Evolutionary conservation across 2,113 vertebrate species (phyloP), one percentile per base, ranked within the genome.

Genomic region (Dendrocopos noguchii): DNA sequence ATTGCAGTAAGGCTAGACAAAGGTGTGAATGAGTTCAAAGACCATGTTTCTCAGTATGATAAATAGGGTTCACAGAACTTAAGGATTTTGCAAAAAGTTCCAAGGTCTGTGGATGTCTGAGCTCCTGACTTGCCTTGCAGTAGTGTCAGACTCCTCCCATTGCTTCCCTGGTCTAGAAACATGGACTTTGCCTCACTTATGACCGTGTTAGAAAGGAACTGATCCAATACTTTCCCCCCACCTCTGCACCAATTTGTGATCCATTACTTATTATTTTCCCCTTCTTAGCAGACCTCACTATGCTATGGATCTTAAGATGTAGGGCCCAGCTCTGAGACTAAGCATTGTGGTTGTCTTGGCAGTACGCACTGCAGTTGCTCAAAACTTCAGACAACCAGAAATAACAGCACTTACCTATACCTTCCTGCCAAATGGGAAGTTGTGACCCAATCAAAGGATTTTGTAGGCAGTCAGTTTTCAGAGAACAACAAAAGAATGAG

Each of bases 1-100:
- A 12, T 4, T 57, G 39, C 34, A 46, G 9, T 31, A 10, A n/a
- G 59, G 36, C 21, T 70, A 42, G 56, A 42, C 63, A 33, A 59
- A 36, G 52, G 66, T 52, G 87, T 66, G 78, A 87, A 76, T 5
- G 22, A 25, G 67, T 80, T 93, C 78, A 82, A 36, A 66, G 74
- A 79, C 33, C 3, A 0, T 13, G 19, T 36, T 90, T 61, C 73
- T 84, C 50, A 27, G 34, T 39, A 14, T 0, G 5, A 63, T 64
- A 79, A 70, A 76, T 22, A 46, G 2, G 17, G 21, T 91, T 79
- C 1, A 2, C 31, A 80, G 64, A 71, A 24, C 68, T 63, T 4
- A 66, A 88, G 55, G 59, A 64, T 91, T 93, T 93, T 92, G 72
- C 52, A 71, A 71, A 50, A 80, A 21, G 25, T 87, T 96, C 67